Percentiles rank a stretch among this genome's conserved stretches.
phyloP scores from a whole-genome alignment of 2,113 vertebrate genomes.

The Rostratula benghalensis region DNA sequence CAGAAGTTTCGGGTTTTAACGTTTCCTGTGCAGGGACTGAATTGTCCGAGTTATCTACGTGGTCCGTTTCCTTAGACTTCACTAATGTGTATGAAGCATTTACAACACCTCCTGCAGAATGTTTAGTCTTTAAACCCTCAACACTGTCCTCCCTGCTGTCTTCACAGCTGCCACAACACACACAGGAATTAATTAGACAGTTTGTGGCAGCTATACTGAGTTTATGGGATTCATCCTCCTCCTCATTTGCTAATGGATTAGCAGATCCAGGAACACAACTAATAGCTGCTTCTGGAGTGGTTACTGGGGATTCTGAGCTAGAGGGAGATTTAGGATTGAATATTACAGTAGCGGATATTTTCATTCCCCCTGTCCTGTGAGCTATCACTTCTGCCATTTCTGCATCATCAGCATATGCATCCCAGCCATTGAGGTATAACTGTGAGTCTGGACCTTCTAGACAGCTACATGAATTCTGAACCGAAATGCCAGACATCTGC shows the following conservation, averaged over 20 bases:
- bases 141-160: slow-evolving; percentile 80
- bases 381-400: slow-evolving; percentile 91
- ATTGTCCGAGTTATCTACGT: slow-evolving; percentile 62
- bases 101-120: slow-evolving; percentile 63
- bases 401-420: slow-evolving; percentile 73
- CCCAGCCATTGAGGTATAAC: slow-evolving; percentile 86
- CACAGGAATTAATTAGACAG: slow-evolving; percentile 92
- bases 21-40: slow-evolving; percentile 61
- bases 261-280: neutral
- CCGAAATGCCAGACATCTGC: neutral
- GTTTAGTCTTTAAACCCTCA: slow-evolving; percentile 69
- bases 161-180: slow-evolving; percentile 92
- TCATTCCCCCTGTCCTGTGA: slow-evolving; percentile 95
- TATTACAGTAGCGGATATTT: slow-evolving; percentile 96
- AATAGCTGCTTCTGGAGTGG: slow-evolving; percentile 41
- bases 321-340: slow-evolving; percentile 92
- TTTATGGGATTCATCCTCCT: slow-evolving; percentile 69
- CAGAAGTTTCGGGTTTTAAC: slow-evolving; percentile 49
- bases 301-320: slow-evolving; percentile 61
- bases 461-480: slow-evolving; percentile 73
- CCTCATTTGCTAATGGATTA: slow-evolving; percentile 42
- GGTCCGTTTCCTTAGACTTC: slow-evolving; percentile 68
- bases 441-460: slow-evolving; percentile 69
- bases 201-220: slow-evolving; percentile 83
- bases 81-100: slow-evolving; percentile 74